These are phyloP conservation scores for Ceyx margarethae DNA, from an alignment of 2,113 vertebrate genomes.

Conservation along the genomic window DNA sequence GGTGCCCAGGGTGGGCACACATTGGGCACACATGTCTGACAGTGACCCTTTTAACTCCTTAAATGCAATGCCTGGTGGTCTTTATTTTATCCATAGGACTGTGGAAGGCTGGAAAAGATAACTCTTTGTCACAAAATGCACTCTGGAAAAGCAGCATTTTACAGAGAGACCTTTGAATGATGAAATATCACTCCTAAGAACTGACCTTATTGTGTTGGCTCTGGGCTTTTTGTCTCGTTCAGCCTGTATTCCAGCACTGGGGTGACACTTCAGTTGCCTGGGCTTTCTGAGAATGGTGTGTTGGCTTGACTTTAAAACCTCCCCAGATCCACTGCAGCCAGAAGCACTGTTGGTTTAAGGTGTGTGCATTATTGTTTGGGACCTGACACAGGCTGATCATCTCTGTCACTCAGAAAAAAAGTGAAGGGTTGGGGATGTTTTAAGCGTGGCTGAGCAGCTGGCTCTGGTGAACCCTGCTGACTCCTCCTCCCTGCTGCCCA, in stretches of 20 bases:
- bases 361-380: too few species aligned
- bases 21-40: accelerated
- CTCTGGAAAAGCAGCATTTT: background rate
- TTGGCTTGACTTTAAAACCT: background rate
- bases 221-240: background rate
- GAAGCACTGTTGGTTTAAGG: background rate
- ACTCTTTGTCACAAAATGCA: background rate
- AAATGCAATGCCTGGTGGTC: background rate
- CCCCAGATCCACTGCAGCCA: background rate
- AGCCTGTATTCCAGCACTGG: background rate
- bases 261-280: background rate
- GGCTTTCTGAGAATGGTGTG: accelerated
- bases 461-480: constrained; percentile 21
- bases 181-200: background rate
- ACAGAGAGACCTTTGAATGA: background rate
- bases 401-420: background rate
- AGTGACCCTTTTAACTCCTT: background rate
- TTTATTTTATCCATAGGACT: background rate
- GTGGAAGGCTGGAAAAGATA: background rate
- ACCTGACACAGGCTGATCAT: background rate
- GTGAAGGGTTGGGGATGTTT: background rate
- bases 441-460: background rate
- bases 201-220: background rate
- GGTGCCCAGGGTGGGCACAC: background rate
- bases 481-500: background rate